These are phyloP conservation scores for Drosophila colorata DNA, from an alignment of 2,888 invertebrate species.

Conservation along the genomic window DNA sequence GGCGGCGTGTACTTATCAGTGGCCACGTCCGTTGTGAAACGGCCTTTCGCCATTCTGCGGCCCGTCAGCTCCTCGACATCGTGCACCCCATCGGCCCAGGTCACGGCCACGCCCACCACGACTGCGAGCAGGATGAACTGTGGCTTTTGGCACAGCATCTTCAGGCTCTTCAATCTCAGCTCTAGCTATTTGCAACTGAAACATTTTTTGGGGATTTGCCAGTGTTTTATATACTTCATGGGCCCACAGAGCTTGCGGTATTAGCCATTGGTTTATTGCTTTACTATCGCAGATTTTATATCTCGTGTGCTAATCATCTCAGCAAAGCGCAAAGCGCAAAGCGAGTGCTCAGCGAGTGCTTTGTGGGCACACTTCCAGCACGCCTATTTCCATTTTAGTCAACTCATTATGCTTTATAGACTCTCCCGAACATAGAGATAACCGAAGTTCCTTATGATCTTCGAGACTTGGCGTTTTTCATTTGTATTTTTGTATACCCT, in stretches of 20 bases:
- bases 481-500: not conserved
- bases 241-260: not conserved
- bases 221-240: conserved; percentile 31
- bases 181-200: conserved; percentile 17
- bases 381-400: not conserved
- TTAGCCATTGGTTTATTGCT: conserved; percentile 6
- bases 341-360: not conserved
- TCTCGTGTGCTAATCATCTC: conserved; percentile 5
- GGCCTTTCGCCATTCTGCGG: not conserved
- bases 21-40: conserved; percentile 20
- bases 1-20: conserved; percentile 54
- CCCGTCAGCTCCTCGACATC: conserved; percentile 28
- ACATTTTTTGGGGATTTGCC: not conserved
- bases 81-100: conserved; percentile 10
- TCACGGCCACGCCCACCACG: conserved; percentile 9
- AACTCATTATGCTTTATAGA: not conserved
- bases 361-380: not conserved
- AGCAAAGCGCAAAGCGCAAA: not conserved
- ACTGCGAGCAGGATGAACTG: conserved; percentile 14
- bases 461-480: not conserved
- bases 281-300: not conserved
- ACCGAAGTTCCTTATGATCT: not conserved
- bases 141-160: conserved; percentile 27
- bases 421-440: not conserved
- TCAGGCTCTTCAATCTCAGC: conserved; percentile 3